phyloP scores from a whole-genome alignment of 2,888 invertebrate genomes.

The Stenoptilia bipunctidactyla region DNA sequence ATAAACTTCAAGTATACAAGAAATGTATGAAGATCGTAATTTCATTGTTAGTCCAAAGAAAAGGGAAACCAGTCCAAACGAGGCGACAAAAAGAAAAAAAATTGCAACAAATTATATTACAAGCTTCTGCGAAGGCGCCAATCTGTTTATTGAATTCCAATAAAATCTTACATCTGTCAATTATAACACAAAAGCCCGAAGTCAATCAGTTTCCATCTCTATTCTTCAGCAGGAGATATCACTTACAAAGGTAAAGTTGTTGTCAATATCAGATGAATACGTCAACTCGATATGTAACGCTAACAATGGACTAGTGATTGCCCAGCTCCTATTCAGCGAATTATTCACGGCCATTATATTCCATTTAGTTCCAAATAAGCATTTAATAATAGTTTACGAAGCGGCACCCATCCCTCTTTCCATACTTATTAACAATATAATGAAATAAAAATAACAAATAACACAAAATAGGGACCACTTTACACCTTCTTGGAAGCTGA shows the following conservation, averaged over 20 bases:
- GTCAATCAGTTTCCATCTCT: not conserved
- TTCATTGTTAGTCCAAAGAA: not conserved
- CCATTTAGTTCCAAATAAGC: constrained; percentile 70
- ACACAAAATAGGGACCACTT: constrained; percentile 60
- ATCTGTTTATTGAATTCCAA: constrained; percentile 34
- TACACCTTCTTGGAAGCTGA: constrained; percentile 68
- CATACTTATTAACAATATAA: constrained; percentile 71
- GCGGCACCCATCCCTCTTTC: constrained; percentile 45
- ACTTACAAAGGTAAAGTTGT: constrained; percentile 4
- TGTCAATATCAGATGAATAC: constrained; percentile 38
- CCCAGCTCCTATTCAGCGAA: constrained; percentile 46
- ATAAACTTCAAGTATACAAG: too few species aligned
- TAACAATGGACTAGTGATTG: constrained; percentile 59
- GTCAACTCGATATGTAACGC: constrained; percentile 44
- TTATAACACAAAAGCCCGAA: not conserved
- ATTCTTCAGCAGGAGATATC: not conserved
- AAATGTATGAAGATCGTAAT: too few species aligned
- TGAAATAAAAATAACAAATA: constrained; percentile 68
- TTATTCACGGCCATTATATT: constrained; percentile 69
- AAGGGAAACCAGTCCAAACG: constrained; percentile 11
- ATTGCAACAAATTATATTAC: constrained; percentile 54
- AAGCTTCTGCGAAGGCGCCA: constrained; percentile 46
- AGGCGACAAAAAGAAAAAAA: constrained; percentile 20
- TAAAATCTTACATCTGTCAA: constrained; percentile 19
- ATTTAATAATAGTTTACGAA: constrained; percentile 63